Base-by-base conservation (phyloP, 1,140 invertebrate species). In the Drosophila malerkotliana region DNA sequence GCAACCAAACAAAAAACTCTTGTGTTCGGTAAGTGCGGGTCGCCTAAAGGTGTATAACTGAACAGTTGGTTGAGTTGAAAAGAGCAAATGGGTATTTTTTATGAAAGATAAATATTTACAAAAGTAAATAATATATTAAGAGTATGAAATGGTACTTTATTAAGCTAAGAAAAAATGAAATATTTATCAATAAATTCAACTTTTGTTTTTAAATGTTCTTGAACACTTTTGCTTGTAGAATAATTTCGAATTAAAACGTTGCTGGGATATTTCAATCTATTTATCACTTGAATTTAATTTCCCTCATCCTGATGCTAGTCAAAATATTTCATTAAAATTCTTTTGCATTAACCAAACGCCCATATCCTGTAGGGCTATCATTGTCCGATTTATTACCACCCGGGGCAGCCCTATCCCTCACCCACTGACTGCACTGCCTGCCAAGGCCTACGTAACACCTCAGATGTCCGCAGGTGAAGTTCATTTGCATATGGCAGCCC, bases 301-400 rank as follows among this genome's bases (percentile, higher is more conserved):
- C 62, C 30, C 24, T 3, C 24, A 30, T 9, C 7, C 6, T 10
- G 55, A 15, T 14, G 10, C 59, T 9, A 10, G 32, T 53, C 53
- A 49, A 72, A 49, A 59, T 54, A 56, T 73, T 63, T 72, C 45
- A 73, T 73, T 73, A 44, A 73, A 73, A 49, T 41, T 54, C 15
- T 4, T 62, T 49, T 21, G 34, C 44, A 69, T 69, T 69, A 69
- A 69, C 64, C 67, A 69, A 55, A 73, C 71, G 71, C 71, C 71
- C 71, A 37, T 73, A 51, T 73, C 58, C 71, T 73, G 71, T 63
- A 14, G 58, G 30, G 48, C 47, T 73, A 73, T 73, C 69, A 56
- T 73, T 73, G 71, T 28, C 68, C 68, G 71, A 73, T 73, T 73
- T 73, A 73, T 73, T 73, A 69, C 44, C 58, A 74, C 52, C 66